These are phyloP conservation scores for Manis pentadactyla DNA, from an alignment of 2,797 vertebrate species.

Conservation along the genomic window DNA sequence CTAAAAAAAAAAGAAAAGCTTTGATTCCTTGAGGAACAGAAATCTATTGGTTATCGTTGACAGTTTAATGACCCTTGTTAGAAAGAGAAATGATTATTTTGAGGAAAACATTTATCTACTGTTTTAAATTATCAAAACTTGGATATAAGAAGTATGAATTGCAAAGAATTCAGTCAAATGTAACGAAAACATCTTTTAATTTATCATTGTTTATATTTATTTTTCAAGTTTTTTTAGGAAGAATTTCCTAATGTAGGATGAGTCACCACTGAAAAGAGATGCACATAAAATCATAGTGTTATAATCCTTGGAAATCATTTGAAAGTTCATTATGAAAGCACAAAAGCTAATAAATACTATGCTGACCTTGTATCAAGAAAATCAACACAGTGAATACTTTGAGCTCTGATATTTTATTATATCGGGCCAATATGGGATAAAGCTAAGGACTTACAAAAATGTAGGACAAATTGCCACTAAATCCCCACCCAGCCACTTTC, in stretches of 20 bases:
- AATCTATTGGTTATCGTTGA: not conserved
- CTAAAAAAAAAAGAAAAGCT: not conserved
- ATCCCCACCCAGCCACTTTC: not conserved
- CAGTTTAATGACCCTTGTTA: not conserved
- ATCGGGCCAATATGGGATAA: not conserved
- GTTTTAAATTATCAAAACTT: not conserved
- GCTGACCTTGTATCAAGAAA: slow-evolving; percentile 50
- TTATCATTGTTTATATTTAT: slow-evolving; percentile 24
- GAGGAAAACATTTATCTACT: not conserved
- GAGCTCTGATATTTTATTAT: not conserved
- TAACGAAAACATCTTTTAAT: not conserved
- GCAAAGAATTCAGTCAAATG: not conserved
- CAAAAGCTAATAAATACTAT: not conserved
- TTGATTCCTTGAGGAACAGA: not conserved
- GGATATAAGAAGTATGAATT: not conserved
- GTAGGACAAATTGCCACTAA: not conserved
- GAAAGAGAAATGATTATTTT: not conserved
- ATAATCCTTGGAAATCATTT: not conserved
- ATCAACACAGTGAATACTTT: slow-evolving; percentile 29
- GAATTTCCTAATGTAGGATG: not conserved
- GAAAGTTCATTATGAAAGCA: slow-evolving; percentile 2
- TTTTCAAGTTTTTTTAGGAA: slow-evolving; percentile 3
- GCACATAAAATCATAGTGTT: not conserved
- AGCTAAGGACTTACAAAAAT: not conserved
- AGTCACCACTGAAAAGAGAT: not conserved